A percentile compares a stretch with the other conserved stretches of the same genome.
phyloP scores from a whole-genome alignment of 2,113 vertebrate genomes.

The Fulica atra region DNA sequence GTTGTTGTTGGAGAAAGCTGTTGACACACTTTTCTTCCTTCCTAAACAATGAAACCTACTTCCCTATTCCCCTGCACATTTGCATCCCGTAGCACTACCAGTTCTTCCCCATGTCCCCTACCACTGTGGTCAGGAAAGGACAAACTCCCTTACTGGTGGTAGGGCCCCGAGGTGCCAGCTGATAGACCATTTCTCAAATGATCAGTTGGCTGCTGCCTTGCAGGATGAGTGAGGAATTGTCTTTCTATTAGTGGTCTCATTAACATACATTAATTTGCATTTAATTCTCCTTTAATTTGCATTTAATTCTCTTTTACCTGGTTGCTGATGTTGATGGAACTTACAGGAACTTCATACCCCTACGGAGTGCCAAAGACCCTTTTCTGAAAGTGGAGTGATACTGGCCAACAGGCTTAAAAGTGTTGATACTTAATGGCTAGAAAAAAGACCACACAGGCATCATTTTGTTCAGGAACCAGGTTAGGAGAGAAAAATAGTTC shows the following conservation, averaged over 20 bases:
- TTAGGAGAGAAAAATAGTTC: background rate
- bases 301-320: background rate
- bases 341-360: background rate
- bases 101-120: background rate
- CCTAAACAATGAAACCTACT: background rate
- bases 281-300: conserved; percentile 8
- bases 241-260: background rate
- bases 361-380: background rate
- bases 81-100: background rate
- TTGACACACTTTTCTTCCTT: background rate
- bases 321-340: background rate
- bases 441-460: background rate
- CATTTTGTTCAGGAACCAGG: background rate
- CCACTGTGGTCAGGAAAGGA: background rate
- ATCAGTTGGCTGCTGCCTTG: background rate
- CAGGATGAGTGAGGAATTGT: background rate
- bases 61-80: background rate
- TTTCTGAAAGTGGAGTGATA: background rate
- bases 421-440: background rate
- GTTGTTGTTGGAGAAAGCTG: background rate
- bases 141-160: background rate
- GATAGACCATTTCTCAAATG: background rate
- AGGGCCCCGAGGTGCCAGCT: background rate
- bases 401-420: background rate
- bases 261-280: background rate